These are phyloP conservation scores for Schrankia costaestrigalis DNA, from an alignment of 2,888 invertebrate species.

Conservation along the genomic window DNA sequence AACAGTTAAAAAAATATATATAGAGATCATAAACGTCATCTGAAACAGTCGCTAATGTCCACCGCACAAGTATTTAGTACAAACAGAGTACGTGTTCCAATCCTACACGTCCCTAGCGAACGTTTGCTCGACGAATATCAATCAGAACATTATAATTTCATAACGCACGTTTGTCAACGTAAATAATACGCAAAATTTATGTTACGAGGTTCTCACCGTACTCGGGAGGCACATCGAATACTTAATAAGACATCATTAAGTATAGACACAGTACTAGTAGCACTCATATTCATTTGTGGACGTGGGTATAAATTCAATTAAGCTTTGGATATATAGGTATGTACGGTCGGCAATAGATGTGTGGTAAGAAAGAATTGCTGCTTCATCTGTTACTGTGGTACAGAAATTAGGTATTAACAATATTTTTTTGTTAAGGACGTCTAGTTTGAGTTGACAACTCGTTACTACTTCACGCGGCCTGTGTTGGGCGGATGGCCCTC, in stretches of 20 bases:
- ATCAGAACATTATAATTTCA: constrained; percentile 76
- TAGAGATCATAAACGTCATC: too few species aligned
- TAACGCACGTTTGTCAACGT: constrained; percentile 76
- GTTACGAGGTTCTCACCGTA: constrained; percentile 79
- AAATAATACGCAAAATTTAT: constrained; percentile 81
- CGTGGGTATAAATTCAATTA: constrained; percentile 78
- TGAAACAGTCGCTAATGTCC: constrained; percentile 25
- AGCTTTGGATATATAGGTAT: constrained; percentile 43
- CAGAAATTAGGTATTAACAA: too few species aligned
- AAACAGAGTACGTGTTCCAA: constrained; percentile 30
- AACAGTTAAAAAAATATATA: too few species aligned
- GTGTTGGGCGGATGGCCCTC: too few species aligned
- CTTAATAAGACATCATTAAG: constrained; percentile 61
- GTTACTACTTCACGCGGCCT: too few species aligned
- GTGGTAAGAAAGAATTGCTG: too few species aligned
- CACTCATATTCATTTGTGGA: constrained; percentile 74
- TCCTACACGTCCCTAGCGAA: constrained; percentile 60
- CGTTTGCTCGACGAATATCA: constrained; percentile 60
- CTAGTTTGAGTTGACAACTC: too few species aligned
- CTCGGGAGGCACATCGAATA: constrained; percentile 63
- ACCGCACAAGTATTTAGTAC: constrained; percentile 38
- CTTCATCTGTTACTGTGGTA: too few species aligned
- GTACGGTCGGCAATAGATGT: constrained; percentile 35
- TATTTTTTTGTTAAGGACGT: too few species aligned
- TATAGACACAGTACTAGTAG: constrained; percentile 49